Percentiles rank a stretch among this genome's conserved stretches.
phyloP scores from a whole-genome alignment of 2,113 vertebrate genomes.

The Planiliza haematocheilus region DNA sequence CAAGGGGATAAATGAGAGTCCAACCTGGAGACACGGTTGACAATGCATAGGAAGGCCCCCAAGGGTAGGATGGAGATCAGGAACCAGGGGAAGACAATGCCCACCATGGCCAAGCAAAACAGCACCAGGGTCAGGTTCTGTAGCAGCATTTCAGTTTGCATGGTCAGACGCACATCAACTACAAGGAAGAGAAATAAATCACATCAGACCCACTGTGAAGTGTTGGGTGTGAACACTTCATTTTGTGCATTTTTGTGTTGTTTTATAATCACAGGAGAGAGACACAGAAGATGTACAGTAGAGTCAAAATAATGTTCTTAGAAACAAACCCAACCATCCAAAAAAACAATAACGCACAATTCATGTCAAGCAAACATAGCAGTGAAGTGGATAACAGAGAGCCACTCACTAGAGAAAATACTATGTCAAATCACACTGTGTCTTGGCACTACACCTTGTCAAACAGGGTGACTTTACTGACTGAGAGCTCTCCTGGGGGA shows the following conservation, averaged over 20 bases:
- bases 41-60: constrained; percentile 79
- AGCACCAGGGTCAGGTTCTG: constrained; percentile 86
- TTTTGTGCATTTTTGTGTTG: background rate
- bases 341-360: constrained; percentile 27
- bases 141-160: constrained; percentile 86
- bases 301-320: background rate
- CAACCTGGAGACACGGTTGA: constrained; percentile 86
- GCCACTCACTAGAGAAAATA: constrained; percentile 37
- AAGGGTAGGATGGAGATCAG: constrained; percentile 84
- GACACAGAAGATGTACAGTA: background rate
- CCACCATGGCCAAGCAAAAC: constrained; percentile 84
- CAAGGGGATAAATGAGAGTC: constrained; percentile 18
- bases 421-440: constrained; percentile 53
- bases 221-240: background rate
- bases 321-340: constrained; percentile 29
- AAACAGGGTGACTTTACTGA: constrained; percentile 57
- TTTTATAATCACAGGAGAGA: background rate
- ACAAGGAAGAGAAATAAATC: constrained; percentile 26
- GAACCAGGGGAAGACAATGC: constrained; percentile 87
- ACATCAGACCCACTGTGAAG: constrained; percentile 23
- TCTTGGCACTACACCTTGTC: constrained; percentile 60
- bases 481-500: constrained; percentile 54
- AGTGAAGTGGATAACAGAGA: constrained; percentile 50
- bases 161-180: constrained; percentile 87
- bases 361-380: constrained; percentile 49